Conservation (phyloP, 2,888 invertebrate species). For the Drosophila colorata region DNA sequence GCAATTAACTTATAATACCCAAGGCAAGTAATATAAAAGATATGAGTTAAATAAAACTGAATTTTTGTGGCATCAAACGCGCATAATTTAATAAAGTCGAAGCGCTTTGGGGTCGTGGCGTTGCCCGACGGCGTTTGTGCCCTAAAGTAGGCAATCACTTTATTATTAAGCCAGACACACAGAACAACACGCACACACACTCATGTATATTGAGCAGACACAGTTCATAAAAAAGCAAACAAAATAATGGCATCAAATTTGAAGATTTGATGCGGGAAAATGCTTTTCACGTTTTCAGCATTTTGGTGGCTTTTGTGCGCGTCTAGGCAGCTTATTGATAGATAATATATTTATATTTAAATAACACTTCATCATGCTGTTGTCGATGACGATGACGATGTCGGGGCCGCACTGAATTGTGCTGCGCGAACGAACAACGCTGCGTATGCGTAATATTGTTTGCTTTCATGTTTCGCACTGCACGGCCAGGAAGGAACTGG, state of each 20-base stretch:
- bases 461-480: slow-evolving; percentile 58
- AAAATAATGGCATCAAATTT: slow-evolving; percentile 75
- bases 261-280: slow-evolving; percentile 72
- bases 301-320: slow-evolving; percentile 41
- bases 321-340: slow-evolving; percentile 70
- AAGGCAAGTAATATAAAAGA: slow-evolving; percentile 33
- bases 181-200: slow-evolving; percentile 6
- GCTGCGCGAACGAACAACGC: slow-evolving; percentile 34
- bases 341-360: slow-evolving; percentile 81
- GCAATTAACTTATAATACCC: slow-evolving; percentile 23
- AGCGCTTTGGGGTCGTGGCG: slow-evolving; percentile 17
- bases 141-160: slow-evolving; percentile 67
- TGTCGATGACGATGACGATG: slow-evolving; percentile 41
- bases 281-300: slow-evolving; percentile 65
- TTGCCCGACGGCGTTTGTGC: slow-evolving; percentile 31
- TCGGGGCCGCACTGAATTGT: slow-evolving; percentile 1
- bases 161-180: slow-evolving; percentile 63
- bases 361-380: slow-evolving; percentile 77
- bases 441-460: slow-evolving; percentile 77
- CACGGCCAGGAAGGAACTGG: background rate
- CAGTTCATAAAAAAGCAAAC: slow-evolving; percentile 62
- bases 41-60: slow-evolving; percentile 46
- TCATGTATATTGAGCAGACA: slow-evolving; percentile 13
- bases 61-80: slow-evolving; percentile 63
- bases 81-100: slow-evolving; percentile 70